Conservation (phyloP, 2,888 invertebrate genomes). For the Nephrotoma guestfalica region DNA sequence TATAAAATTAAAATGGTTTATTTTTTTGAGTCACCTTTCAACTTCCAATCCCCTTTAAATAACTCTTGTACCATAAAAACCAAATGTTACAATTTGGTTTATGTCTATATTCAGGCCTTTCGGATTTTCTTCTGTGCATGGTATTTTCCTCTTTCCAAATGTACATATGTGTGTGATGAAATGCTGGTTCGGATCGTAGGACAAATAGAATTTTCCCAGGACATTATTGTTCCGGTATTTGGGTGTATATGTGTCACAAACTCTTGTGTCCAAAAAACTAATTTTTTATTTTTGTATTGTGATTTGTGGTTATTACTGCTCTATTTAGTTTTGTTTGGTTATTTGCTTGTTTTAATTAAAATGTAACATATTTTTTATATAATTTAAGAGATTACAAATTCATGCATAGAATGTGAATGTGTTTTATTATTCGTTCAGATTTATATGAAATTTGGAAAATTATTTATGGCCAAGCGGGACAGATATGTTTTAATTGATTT, state of each 20-base stretch:
- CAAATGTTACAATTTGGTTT: neutral
- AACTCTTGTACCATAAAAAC: neutral
- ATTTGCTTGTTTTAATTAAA: neutral
- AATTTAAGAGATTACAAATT: neutral
- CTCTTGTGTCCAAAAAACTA: neutral
- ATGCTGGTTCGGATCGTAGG: neutral
- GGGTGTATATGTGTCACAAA: neutral
- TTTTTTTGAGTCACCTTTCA: neutral
- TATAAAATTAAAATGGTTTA: neutral
- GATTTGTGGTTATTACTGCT: neutral
- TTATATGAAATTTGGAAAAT: too few relatives aligned
- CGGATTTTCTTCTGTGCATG: neutral
- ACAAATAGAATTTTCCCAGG: neutral
- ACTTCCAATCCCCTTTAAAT: neutral
- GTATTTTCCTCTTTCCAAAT: neutral
- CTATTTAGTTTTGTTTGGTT: neutral
- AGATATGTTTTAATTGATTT: too few relatives aligned
- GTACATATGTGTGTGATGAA: neutral
- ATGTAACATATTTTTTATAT: neutral
- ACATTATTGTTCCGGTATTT: neutral
- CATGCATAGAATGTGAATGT: neutral
- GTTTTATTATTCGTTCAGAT: too few relatives aligned
- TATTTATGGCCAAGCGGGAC: too few relatives aligned
- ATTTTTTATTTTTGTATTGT: neutral
- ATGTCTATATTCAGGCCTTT: neutral